Percentiles rank a stretch among this genome's conserved stretches.
phyloP scores from a whole-genome alignment of 1,140 invertebrate species.

The Gonatopus flavifemur region DNA sequence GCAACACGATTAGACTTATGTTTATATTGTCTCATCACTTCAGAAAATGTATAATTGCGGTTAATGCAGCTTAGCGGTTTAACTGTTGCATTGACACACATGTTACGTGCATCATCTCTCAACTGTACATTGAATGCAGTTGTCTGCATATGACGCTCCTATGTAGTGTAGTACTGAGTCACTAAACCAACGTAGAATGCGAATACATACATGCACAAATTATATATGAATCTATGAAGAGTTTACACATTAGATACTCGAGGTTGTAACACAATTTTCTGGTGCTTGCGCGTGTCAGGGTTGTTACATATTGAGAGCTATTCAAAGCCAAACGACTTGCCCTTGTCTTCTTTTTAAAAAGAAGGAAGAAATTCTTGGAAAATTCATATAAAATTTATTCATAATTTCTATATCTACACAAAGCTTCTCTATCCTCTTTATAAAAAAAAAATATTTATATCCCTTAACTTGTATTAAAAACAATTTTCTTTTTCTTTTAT shows the following conservation, averaged over 20 bases:
- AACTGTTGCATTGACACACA: constrained; percentile 19
- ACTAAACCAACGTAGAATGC: background rate
- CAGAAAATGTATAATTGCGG: constrained; percentile 18
- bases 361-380: too few relatives aligned
- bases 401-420: too few relatives aligned
- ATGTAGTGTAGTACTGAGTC: background rate
- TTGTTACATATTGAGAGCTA: constrained; percentile 7
- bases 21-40: too few relatives aligned
- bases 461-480: too few relatives aligned
- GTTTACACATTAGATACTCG: constrained; percentile 4
- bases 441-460: too few relatives aligned
- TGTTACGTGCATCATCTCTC: constrained; percentile 16
- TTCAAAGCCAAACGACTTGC: too few relatives aligned
- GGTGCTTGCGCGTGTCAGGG: constrained; percentile 17
- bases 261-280: constrained; percentile 19
- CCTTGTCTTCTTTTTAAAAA: too few relatives aligned
- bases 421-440: too few relatives aligned
- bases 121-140: constrained; percentile 16
- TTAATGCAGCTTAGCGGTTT: constrained; percentile 12
- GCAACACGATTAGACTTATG: too few relatives aligned
- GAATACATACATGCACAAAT: background rate
- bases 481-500: too few relatives aligned
- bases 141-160: constrained; percentile 10
- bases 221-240: too few relatives aligned
- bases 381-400: too few relatives aligned